Percentiles rank a stretch among this genome's conserved stretches.
phyloP scores from a whole-genome alignment of 2,113 vertebrate genomes.

The Misgurnus mizolepis region DNA sequence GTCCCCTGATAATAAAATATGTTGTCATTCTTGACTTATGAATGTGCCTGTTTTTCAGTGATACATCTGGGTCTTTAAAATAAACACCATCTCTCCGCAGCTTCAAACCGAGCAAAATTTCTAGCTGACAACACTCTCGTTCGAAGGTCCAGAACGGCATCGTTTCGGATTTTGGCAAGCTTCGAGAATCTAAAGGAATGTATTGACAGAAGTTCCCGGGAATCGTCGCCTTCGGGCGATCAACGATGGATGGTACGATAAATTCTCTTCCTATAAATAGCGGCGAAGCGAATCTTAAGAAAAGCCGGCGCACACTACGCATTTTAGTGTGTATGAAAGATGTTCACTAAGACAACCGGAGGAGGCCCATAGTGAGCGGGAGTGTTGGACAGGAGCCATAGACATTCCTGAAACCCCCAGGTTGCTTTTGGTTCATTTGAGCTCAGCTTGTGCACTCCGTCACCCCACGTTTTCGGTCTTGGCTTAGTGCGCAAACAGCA shows the following conservation, averaged over 20 bases:
- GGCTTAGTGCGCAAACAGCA: constrained; percentile 45
- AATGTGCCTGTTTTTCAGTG: constrained; percentile 51
- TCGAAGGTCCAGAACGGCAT: not conserved
- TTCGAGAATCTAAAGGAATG: not conserved
- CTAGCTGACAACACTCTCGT: not conserved
- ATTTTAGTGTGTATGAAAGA: constrained; percentile 54
- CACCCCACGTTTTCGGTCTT: constrained; percentile 65
- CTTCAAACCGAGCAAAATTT: constrained; percentile 33
- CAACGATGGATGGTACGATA: constrained; percentile 39
- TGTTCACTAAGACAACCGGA: constrained; percentile 75
- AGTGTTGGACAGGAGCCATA: constrained; percentile 72
- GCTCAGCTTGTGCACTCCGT: constrained; percentile 78
- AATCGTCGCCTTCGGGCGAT: constrained; percentile 18
- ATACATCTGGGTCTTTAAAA: constrained; percentile 43
- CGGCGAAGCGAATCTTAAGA: constrained; percentile 43
- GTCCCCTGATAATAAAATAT: constrained; percentile 51
- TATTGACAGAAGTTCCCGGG: not conserved
- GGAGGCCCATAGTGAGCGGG: constrained; percentile 63
- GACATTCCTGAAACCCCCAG: constrained; percentile 75
- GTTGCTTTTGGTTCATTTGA: constrained; percentile 79
- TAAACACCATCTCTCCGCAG: constrained; percentile 38
- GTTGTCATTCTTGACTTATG: constrained; percentile 57
- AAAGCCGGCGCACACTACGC: constrained; percentile 48
- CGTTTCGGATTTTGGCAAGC: not conserved
- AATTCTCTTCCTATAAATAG: constrained; percentile 57